Base-by-base conservation (phyloP, 2,888 invertebrate genomes). In the Corythucha ciliata region DNA sequence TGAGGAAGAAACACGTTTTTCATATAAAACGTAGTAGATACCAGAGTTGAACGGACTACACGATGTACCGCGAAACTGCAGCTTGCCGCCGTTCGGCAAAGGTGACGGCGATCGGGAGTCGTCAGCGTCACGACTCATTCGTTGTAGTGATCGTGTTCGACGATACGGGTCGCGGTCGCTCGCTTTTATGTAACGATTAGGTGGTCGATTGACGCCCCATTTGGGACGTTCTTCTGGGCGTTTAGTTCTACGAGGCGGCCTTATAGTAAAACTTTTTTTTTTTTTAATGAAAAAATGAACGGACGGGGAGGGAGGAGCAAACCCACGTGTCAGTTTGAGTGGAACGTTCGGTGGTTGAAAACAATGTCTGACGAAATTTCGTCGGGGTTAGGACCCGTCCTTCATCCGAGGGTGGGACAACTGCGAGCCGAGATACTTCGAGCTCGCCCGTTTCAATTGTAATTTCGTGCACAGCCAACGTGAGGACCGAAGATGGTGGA, bases 141-240 rank as follows among this genome's bases (percentile, higher is more conserved):
- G n/a, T n/a, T n/a, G n/a, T n/a, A n/a, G n/a, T n/a, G n/a, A n/a
- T 26, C 53, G 46, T 22, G 20, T 22, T 14, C 53, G 51, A 24
- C 52, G 40, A 66, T 85, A 79, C 1, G 86, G 86, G 71, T 90
- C 90, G 63, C 89, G 84, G 66, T 90, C 90, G 63, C 89, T 89
- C 69, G 90, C 89, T 64, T 89, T 89, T 54, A 88, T 76, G 64
- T 89, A 90, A 62, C 86, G 81, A 8, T 83, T 83, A 21, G 80
- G 80, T 4, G 88, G 87, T 58, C 66, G 64, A 54, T 68, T 70
- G 39, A 69, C 69, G 49, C 69, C 69, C 70, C 70, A 70, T 48
- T 68, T 65, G 0, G 69, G 69, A 21, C 68, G 61, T 36, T 67
- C 66, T 42, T 60, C 60, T 10, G 48, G 25, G 4, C 55, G 33